Evolutionary conservation across 2,888 invertebrate genomes (phyloP), one percentile per base, ranked within the genome.

Genomic region (Apodemia zela): DNA sequence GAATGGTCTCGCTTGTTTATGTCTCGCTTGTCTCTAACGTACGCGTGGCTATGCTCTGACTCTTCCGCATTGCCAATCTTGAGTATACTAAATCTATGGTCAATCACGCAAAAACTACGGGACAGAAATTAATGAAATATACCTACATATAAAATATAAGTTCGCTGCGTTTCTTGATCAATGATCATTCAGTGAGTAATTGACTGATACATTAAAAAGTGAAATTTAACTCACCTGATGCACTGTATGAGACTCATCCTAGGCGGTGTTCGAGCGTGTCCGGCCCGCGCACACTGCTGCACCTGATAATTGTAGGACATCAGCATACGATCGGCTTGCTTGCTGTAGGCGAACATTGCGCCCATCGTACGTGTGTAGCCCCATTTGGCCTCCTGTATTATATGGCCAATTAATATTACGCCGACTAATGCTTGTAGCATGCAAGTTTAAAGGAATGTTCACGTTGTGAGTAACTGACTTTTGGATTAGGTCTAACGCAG

Each of bases 181-280:
- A n/a, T n/a, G n/a, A n/a, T n/a, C n/a, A 10, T 35, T 35, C 10
- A 35, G 35, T 35, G 35, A 35, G 35, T 1, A 8, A 35, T 35
- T 35, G 35, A 35, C 8, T 35, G 8, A 35, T 35, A 8, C 25
- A 25, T n/a, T 25, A 35, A 35, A 35, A 35, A 8, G 35, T 35
- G 10, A 35, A 35, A 35, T 25, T 25, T 35, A 3, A 51, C 89
- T 89, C 83, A 95, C 94, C 95, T 95, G 73, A 97, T 93, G 87
- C 97, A 97, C 81, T 97, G 96, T 72, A 96, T 89, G 71, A 97
- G 95, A 84, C 96, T 96, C 89, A 96, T 94, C 69, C 90, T 82
- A 77, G 65, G 70, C 73, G 64, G 75, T 45, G 79, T 75, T 73
- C 90, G 77, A 64, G 89, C 87, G 73, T 89, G 87, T 38, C 93